phyloP scores from a whole-genome alignment of 1,140 invertebrate genomes.

The Globodera ellingtonae region DNA sequence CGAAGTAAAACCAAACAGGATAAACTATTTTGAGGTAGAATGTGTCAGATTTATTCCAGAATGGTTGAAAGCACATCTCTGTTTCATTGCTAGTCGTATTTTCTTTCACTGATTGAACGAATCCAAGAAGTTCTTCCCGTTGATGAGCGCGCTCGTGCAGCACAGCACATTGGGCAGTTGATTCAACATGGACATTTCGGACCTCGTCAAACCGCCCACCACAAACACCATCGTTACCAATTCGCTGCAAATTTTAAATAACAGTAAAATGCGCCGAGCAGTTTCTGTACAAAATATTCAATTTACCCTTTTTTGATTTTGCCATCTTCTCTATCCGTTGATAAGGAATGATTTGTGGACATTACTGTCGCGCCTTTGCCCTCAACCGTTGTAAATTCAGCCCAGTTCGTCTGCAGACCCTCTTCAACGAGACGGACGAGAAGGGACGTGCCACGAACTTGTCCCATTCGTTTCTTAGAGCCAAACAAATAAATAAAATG shows the following conservation, averaged over 20 bases:
- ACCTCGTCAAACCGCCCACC: constrained; percentile 49
- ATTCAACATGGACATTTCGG: constrained; percentile 44
- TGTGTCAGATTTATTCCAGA: too few species aligned
- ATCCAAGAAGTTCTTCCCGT: constrained; percentile 34
- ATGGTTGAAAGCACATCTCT: too few species aligned
- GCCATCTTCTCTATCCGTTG: not conserved
- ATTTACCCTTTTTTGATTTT: not conserved
- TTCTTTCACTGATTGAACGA: constrained; percentile 20
- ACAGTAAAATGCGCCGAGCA: not conserved
- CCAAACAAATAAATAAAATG: not conserved
- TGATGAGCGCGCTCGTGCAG: constrained; percentile 36
- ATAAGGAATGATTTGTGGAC: not conserved
- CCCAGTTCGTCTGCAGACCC: constrained; percentile 46
- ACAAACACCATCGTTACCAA: constrained; percentile 42
- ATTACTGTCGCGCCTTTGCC: not conserved
- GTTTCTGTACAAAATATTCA: not conserved
- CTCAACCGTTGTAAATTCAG: constrained; percentile 36
- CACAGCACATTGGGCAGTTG: constrained; percentile 26
- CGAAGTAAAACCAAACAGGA: too few species aligned
- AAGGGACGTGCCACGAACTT: constrained; percentile 44
- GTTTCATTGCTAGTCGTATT: too few species aligned
- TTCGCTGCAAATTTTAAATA: constrained; percentile 2
- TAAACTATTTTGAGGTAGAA: too few species aligned
- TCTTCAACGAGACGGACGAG: constrained; percentile 50
- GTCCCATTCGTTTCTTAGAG: constrained; percentile 3